Conservation (phyloP, 2,113 vertebrate species). For the Platysternon megacephalum region DNA sequence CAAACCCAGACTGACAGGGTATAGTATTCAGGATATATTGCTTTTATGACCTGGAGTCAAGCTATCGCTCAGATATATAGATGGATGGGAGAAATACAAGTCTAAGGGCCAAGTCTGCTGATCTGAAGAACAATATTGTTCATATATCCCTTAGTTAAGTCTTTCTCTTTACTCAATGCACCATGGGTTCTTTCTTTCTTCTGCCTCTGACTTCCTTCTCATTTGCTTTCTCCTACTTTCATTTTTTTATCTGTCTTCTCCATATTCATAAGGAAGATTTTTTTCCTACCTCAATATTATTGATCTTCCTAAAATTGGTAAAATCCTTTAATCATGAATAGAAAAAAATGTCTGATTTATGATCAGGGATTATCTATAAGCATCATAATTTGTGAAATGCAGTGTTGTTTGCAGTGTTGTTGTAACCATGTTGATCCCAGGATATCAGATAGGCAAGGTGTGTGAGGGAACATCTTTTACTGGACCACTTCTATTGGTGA, state of each 20-base stretch:
- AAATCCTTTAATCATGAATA: neutral
- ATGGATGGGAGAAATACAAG: neutral
- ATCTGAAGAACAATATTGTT: neutral
- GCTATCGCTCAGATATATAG: neutral
- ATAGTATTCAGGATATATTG: neutral
- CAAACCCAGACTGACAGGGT: accelerated
- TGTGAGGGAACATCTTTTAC: too few relatives aligned
- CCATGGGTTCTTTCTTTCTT: accelerated
- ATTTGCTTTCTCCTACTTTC: neutral
- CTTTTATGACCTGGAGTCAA: neutral
- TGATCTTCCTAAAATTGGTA: accelerated
- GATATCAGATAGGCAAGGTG: too few relatives aligned
- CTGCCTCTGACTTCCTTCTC: neutral
- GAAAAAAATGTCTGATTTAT: neutral
- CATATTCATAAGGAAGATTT: neutral
- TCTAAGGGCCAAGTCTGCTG: neutral
- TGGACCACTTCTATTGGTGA: too few relatives aligned
- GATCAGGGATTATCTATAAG: neutral
- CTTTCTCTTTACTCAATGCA: accelerated
- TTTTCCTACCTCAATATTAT: accelerated
- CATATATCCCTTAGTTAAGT: neutral
- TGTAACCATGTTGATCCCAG: too few relatives aligned
- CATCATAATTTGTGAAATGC: neutral
- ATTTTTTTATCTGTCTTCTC: neutral
- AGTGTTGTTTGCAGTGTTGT: accelerated